Evolutionary conservation across 2,797 vertebrate genomes (phyloP).

Genomic region (Tinamus major): DNA sequence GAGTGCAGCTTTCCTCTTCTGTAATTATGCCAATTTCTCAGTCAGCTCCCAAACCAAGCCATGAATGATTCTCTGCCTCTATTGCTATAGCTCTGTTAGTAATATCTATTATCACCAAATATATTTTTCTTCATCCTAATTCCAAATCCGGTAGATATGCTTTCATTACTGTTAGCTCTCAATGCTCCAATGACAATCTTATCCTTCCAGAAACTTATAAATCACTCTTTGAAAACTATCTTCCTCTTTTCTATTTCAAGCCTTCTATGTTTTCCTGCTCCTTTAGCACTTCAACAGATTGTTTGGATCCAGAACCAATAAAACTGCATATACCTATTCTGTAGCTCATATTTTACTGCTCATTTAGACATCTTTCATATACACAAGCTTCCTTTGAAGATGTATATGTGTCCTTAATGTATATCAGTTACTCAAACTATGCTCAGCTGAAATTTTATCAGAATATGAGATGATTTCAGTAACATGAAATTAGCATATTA

Average conservation of each 20-base stretch:
- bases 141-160: not conserved
- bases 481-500: not conserved
- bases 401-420: not conserved
- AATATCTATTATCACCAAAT: not conserved
- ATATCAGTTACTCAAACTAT: not conserved
- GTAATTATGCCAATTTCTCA: not conserved
- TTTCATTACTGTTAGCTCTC: not conserved
- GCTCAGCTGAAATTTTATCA: not conserved
- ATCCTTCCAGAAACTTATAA: not conserved
- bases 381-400: not conserved
- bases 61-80: not conserved
- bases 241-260: not conserved
- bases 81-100: not conserved
- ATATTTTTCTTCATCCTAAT: not conserved
- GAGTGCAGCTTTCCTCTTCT: not conserved
- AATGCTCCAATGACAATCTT: not conserved
- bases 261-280: not conserved
- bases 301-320: not conserved
- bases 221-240: not conserved
- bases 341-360: not conserved
- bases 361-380: not conserved
- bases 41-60: not conserved
- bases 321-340: not conserved
- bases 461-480: not conserved
- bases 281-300: not conserved